Conservation (phyloP, 2,113 vertebrate species). For the Mesitornis unicolor region DNA sequence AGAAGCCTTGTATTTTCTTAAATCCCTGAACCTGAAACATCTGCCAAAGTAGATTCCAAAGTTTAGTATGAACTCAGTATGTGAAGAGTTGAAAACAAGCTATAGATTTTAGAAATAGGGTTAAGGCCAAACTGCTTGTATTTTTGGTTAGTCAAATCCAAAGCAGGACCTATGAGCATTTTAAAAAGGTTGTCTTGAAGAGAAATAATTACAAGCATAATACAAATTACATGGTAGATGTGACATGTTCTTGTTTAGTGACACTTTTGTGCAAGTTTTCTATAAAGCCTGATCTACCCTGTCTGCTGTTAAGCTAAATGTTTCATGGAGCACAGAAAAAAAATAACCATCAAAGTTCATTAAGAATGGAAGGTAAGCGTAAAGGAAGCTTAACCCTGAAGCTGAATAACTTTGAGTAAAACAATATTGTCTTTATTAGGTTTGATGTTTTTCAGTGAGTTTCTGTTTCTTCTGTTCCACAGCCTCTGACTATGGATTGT, state of each 20-base stretch:
- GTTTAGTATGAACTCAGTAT: background rate
- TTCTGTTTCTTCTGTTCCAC: slow-evolving; percentile 51
- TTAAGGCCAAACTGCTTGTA: background rate
- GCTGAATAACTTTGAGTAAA: background rate
- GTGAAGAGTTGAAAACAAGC: background rate
- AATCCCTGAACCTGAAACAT: background rate
- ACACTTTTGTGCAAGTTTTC: background rate
- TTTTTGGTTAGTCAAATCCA: background rate
- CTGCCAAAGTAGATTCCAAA: background rate
- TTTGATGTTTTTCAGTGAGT: background rate
- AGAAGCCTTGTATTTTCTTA: background rate
- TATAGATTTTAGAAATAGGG: background rate
- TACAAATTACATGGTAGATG: background rate
- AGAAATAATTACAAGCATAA: background rate
- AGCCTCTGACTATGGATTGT: slow-evolving; percentile 97
- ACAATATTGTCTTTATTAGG: background rate
- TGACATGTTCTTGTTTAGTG: background rate
- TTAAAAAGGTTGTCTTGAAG: background rate
- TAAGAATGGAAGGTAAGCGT: background rate
- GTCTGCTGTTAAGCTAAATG: background rate
- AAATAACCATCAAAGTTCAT: background rate
- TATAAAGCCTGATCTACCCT: background rate
- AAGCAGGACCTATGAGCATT: background rate
- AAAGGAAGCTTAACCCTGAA: background rate
- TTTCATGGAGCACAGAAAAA: background rate